These are phyloP conservation scores for Xylota segnis DNA, from an alignment of 2,888 invertebrate genomes.

Conservation along the genomic window DNA sequence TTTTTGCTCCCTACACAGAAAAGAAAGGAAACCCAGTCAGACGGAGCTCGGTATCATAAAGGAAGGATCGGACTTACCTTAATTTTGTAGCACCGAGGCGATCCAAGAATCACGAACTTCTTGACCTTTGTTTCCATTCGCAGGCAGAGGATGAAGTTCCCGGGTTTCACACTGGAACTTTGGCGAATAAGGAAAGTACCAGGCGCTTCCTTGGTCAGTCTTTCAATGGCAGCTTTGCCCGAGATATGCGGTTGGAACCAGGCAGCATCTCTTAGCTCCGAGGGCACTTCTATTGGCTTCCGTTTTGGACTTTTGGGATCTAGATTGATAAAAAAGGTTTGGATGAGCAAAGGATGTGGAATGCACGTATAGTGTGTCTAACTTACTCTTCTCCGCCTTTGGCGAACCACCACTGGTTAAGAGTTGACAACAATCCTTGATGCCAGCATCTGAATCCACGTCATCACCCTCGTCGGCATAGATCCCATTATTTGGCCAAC, in stretches of 20 bases:
- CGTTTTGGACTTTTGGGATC: slow-evolving; percentile 61
- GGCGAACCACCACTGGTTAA: slow-evolving; percentile 66
- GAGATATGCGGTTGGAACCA: slow-evolving; percentile 82
- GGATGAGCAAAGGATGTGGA: background rate
- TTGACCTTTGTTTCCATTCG: slow-evolving; percentile 81
- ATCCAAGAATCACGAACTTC: slow-evolving; percentile 78
- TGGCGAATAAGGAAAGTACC: slow-evolving; percentile 81
- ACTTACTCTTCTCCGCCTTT: slow-evolving; percentile 47
- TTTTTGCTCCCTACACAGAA: slow-evolving; percentile 94
- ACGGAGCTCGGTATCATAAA: rapidly evolving
- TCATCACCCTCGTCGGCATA: slow-evolving; percentile 81
- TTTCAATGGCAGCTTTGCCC: slow-evolving; percentile 79
- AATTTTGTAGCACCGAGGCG: slow-evolving; percentile 79
- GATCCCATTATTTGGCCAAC: slow-evolving; percentile 51
- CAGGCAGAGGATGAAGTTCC: slow-evolving; percentile 79
- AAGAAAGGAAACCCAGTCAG: slow-evolving; percentile 44
- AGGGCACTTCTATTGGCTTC: slow-evolving; percentile 64
- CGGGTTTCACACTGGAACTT: slow-evolving; percentile 77
- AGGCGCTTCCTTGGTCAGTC: slow-evolving; percentile 78
- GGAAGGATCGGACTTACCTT: slow-evolving; percentile 75
- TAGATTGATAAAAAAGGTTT: background rate
- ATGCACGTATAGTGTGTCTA: background rate
- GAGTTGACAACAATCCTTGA: slow-evolving; percentile 82
- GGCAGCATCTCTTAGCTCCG: slow-evolving; percentile 78
- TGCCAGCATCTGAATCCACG: slow-evolving; percentile 79